Evolutionary conservation across 2,888 invertebrate genomes (phyloP), one percentile per base, ranked within the genome.

Genomic region (Eustalomyia histrio): DNA sequence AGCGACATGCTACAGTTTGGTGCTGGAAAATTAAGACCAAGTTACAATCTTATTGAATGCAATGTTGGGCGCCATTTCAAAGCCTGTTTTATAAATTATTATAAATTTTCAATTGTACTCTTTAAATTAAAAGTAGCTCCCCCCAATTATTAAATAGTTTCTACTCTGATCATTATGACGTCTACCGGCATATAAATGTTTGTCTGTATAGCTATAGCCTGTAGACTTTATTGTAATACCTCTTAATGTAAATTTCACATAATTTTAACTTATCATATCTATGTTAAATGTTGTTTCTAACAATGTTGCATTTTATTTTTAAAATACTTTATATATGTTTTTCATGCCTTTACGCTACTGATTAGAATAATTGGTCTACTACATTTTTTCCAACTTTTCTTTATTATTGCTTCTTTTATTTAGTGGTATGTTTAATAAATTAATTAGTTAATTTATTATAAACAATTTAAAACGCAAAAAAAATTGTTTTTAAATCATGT

Each of bases 311-410:
- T 47, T 39, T 12, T 12, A 39, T 39, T 47, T 47, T n/a, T 14
- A 47, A 39, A 47, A 47, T 47, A 47, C 43, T 10, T n/a, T 47
- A 47, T 35, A 35, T 35, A 35, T 10, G 35, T 35, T 1, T 65
- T 67, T 72, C 73, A 68, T 73, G 63, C 47, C 67, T 73, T 79
- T 63, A 75, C 79, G 69, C 64, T 69, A 50, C 6, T 79, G 79
- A 74, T 71, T 75, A 69, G 29, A 74, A 74, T 79, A 79, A 79
- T 79, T 79, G 69, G 24, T 55, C 7, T 18, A 18, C 39, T 14
- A 43, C 43, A 43, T 43, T 43, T 61, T 65, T 18, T 64, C 29
- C 3, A 29, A 43, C 14, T 47, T 47, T 29, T 12, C 18, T 43
- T 43, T n/a, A 7, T n/a, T 47, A 47, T 47, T 47, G 6, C n/a